phyloP scores from a whole-genome alignment of 2,888 invertebrate genomes.

The Caenorhabditis macrosperma region DNA sequence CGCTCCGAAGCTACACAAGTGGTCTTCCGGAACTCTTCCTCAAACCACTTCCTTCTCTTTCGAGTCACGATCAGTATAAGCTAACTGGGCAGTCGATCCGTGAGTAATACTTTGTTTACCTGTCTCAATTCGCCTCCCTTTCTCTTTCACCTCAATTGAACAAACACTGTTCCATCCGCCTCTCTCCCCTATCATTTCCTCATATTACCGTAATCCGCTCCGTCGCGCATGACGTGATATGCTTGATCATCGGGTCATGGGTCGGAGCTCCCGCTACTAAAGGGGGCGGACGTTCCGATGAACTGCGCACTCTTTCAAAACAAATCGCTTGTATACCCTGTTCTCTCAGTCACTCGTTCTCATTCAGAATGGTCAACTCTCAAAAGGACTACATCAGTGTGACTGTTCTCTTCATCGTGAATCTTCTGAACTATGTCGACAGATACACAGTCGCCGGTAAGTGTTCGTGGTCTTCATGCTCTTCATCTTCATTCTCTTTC shows the following conservation, averaged over 20 bases:
- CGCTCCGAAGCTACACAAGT: too few relatives aligned
- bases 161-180: slow-evolving; percentile 43
- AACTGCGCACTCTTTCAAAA: slow-evolving; percentile 13
- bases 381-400: slow-evolving; percentile 64
- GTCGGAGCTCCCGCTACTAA: slow-evolving; percentile 8
- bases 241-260: slow-evolving; percentile 36
- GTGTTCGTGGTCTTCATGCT: too few relatives aligned
- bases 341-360: not conserved
- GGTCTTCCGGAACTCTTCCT: too few relatives aligned
- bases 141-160: slow-evolving; percentile 28
- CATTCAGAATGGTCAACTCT: slow-evolving; percentile 62
- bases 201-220: slow-evolving; percentile 27
- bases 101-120: slow-evolving; percentile 58
- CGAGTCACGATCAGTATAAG: slow-evolving; percentile 51
- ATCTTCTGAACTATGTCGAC: slow-evolving; percentile 99
- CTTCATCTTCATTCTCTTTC: not conserved
- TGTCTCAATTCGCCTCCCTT: slow-evolving; percentile 37
- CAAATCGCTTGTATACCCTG: not conserved
- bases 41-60: slow-evolving; percentile 9
- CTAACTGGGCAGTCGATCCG: slow-evolving; percentile 31
- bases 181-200: slow-evolving; percentile 37
- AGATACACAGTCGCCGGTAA: slow-evolving; percentile 95
- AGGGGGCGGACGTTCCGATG: slow-evolving; percentile 8
- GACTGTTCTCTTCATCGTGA: slow-evolving; percentile 86
- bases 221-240: slow-evolving; percentile 54